Conservation (phyloP, 1,140 invertebrate genomes). For the Anoplophora glabripennis region DNA sequence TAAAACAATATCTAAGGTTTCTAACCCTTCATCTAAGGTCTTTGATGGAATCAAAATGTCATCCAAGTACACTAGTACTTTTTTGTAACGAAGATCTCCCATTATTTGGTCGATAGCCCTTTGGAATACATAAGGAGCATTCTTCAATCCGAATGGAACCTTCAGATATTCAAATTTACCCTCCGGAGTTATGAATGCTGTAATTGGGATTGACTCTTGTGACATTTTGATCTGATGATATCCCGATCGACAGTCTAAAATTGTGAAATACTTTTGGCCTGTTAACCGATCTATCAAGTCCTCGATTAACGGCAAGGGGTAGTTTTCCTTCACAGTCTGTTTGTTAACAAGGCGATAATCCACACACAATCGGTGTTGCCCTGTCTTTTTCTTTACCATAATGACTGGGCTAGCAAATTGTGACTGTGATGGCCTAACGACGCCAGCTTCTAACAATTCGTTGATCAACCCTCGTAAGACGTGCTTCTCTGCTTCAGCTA, state of each 20-base stretch:
- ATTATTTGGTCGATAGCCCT: background rate
- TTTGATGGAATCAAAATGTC: background rate
- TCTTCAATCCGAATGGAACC: slow-evolving; percentile 37
- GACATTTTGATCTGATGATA: slow-evolving; percentile 41
- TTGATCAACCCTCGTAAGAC: background rate
- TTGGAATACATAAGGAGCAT: slow-evolving; percentile 31
- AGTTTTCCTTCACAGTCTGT: background rate
- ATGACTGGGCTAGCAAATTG: slow-evolving; percentile 40
- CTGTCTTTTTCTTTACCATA: slow-evolving; percentile 43
- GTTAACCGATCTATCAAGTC: slow-evolving; percentile 44
- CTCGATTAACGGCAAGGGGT: slow-evolving; percentile 38
- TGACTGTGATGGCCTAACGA: slow-evolving; percentile 27
- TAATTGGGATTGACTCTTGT: slow-evolving; percentile 29
- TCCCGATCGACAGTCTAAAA: slow-evolving; percentile 31
- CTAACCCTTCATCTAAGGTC: background rate
- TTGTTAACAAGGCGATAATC: slow-evolving; percentile 45
- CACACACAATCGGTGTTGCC: slow-evolving; percentile 38
- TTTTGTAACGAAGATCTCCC: background rate
- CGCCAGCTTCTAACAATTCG: background rate
- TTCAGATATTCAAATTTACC: slow-evolving; percentile 35
- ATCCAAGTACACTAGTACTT: background rate
- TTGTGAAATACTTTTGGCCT: slow-evolving; percentile 37
- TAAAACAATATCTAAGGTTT: no score
- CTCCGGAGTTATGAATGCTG: slow-evolving; percentile 31
- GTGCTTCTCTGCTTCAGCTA: background rate